Base-by-base conservation (phyloP, 2,888 invertebrate species). In the Cataglyphis altisquamis region DNA sequence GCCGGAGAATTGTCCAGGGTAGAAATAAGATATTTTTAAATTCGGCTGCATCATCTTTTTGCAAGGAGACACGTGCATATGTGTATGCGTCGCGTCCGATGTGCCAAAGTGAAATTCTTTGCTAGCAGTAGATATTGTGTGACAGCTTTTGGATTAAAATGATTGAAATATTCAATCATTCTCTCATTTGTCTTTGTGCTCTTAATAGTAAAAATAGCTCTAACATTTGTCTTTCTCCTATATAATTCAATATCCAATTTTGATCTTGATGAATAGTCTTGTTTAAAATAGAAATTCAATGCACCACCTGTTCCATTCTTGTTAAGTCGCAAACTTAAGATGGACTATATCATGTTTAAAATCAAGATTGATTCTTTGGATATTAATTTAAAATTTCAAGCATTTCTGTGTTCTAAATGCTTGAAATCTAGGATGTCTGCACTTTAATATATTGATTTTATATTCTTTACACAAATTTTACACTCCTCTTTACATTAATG, bases 21-120 rank as follows among this genome's bases (percentile, higher is more conserved):
- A 36, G 39, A 66, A 63, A 39, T 5, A 48, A 15, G 82, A 75
- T 89, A 87, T 87, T 87, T 88, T 86, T 87, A 89, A 83, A 82
- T 78, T 77, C 21, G 64, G 64, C 21, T 6, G 12, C 66, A 9
- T 66, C 45, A 29, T 6, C 3, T 55, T 18, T n/a, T 39, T n/a
- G 29, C 74, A n/a, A 6, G 32, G 36, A 32, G 32, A 32, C 45
- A 74, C 29, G 60, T 29, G 29, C 64, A 39, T 64, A 18, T 41
- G 15, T n/a, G 39, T 64, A 32, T 18, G 32, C 36, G 39, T 39
- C 41, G 21, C 41, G 41, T 39, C 1, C 15, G 52, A 15, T 6
- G 25, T 52, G 39, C 57, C 6, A 15, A 57, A 36, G 41, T 55
- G 60, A 78, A n/a, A 39, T 32, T 21, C 41, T 41, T 21, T 3